phyloP scores from a whole-genome alignment of 1,140 invertebrate genomes.

The Solenopsis fugax region DNA sequence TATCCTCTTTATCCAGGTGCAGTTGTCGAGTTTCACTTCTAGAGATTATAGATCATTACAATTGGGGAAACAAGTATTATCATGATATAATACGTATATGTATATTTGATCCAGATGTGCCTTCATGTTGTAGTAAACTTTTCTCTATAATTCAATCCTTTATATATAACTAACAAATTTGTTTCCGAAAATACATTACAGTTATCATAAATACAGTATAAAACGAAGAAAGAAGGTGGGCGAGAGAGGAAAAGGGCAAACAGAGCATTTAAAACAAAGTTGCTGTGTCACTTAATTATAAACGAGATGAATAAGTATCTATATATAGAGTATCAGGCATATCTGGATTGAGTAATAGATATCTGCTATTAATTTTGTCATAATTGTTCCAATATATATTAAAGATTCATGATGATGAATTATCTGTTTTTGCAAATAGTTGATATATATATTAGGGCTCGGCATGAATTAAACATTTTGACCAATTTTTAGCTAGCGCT shows the following conservation, averaged over 20 bases:
- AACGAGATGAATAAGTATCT: background rate
- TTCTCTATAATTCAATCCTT: background rate
- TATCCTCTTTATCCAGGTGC: constrained; percentile 9
- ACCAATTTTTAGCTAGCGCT: too few relatives aligned
- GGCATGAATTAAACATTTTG: too few relatives aligned
- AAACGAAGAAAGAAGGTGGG: background rate
- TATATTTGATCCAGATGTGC: constrained; percentile 48
- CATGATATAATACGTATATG: constrained; percentile 35
- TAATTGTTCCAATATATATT: constrained; percentile 51
- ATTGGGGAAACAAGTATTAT: constrained; percentile 24
- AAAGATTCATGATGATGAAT: constrained; percentile 26
- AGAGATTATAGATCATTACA: constrained; percentile 47
- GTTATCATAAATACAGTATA: constrained; percentile 3
- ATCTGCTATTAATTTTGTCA: constrained; percentile 45
- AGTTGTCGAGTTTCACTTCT: constrained; percentile 29
- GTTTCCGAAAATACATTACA: constrained; percentile 9
- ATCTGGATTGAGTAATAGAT: constrained; percentile 49
- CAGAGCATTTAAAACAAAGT: background rate
- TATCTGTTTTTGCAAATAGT: constrained; percentile 53
- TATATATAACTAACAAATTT: constrained; percentile 31
- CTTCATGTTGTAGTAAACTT: constrained; percentile 5
- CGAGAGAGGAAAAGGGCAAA: background rate
- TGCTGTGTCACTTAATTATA: constrained; percentile 30
- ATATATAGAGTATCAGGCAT: constrained; percentile 27
- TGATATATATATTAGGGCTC: background rate